Evolutionary conservation across 2,113 vertebrate genomes (phyloP).

Genomic region (Cygnus atratus): DNA sequence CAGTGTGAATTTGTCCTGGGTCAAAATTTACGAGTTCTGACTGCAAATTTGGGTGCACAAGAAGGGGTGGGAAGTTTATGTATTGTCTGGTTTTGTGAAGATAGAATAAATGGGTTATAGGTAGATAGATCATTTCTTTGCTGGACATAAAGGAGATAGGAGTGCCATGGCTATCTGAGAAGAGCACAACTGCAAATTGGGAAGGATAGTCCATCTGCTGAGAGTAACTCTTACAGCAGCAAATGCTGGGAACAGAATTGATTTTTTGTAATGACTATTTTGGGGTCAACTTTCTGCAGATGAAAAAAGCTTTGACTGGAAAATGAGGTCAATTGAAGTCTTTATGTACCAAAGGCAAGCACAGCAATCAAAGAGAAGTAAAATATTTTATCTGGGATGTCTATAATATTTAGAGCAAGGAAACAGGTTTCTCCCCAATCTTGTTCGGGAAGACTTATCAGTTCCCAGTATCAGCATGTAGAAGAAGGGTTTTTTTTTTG

Average conservation of each 20-base stretch:
- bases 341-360: neutral
- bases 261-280: neutral
- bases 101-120: neutral
- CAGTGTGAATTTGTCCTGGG: neutral
- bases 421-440: neutral
- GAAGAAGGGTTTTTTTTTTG: neutral
- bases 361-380: neutral
- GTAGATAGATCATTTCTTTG: neutral
- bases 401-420: neutral
- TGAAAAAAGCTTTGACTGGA: neutral
- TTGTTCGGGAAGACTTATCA: neutral
- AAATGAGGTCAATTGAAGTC: neutral
- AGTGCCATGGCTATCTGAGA: neutral
- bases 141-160: neutral
- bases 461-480: neutral
- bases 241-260: neutral
- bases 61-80: neutral
- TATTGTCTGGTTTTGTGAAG: neutral
- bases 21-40: neutral
- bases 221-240: neutral
- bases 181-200: neutral
- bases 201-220: neutral
- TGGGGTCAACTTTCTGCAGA: constrained; percentile 1
- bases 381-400: neutral
- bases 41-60: neutral